These are phyloP conservation scores for Chromobotia macracanthus DNA, from an alignment of 2,797 vertebrate genomes.

Conservation along the genomic window DNA sequence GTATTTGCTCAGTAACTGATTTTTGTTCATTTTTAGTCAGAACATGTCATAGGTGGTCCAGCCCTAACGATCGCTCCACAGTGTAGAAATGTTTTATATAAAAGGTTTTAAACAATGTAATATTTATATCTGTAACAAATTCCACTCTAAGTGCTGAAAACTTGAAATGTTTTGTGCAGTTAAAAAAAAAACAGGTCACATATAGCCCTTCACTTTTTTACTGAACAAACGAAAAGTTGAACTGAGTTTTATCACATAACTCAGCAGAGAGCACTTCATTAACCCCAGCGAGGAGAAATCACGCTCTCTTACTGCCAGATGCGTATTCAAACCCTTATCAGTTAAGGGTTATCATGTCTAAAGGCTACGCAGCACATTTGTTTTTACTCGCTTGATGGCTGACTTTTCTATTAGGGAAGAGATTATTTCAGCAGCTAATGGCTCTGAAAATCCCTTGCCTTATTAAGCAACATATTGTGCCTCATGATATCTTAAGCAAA, in stretches of 20 bases:
- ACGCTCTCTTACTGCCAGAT: constrained; percentile 52
- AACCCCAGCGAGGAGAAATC: constrained; percentile 54
- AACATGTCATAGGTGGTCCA: too few relatives aligned
- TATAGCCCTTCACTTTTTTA: too few relatives aligned
- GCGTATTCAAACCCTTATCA: constrained; percentile 54
- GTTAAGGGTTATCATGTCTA: constrained; percentile 49
- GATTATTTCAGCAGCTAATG: constrained; percentile 57
- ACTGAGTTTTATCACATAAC: constrained; percentile 51
- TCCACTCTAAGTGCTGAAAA: too few relatives aligned
- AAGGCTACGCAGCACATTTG: constrained; percentile 33
- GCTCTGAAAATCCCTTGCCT: constrained; percentile 56
- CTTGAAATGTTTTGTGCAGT: too few relatives aligned
- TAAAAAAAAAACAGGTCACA: too few relatives aligned
- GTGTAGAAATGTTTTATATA: too few relatives aligned
- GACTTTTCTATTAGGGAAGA: constrained; percentile 46
- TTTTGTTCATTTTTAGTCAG: too few relatives aligned
- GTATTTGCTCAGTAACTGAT: too few relatives aligned
- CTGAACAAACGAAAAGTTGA: constrained; percentile 57
- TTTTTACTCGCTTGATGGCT: constrained; percentile 49
- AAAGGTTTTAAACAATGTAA: too few relatives aligned
- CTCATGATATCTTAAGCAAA: constrained; percentile 51
- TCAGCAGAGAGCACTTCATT: constrained; percentile 57
- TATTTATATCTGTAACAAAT: too few relatives aligned
- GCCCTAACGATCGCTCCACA: too few relatives aligned
- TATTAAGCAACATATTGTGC: constrained; percentile 61